Conservation (phyloP, 2,797 vertebrate species). For the Melanitta fusca region DNA sequence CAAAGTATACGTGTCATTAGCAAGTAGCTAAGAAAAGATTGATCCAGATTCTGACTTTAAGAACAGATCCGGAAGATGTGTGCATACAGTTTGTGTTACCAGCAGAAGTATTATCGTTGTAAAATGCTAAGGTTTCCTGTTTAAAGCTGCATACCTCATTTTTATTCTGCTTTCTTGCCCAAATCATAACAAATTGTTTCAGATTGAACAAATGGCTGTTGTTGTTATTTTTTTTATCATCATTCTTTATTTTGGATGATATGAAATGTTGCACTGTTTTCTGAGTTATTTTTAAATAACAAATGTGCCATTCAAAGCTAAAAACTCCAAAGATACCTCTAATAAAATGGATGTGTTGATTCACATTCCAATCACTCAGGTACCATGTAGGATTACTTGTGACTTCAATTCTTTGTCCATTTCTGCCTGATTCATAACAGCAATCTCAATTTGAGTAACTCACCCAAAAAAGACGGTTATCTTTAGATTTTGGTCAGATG, state of each 20-base stretch:
- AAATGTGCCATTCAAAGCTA: not conserved
- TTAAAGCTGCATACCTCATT: not conserved
- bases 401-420: not conserved
- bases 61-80: not conserved
- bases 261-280: not conserved
- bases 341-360: not conserved
- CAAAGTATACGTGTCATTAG: conserved; percentile 43
- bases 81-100: not conserved
- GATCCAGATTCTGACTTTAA: conserved; percentile 44
- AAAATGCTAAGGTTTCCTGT: not conserved
- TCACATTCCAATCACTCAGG: not conserved
- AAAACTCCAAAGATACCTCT: not conserved
- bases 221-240: not conserved
- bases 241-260: not conserved
- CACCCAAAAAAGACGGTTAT: not conserved
- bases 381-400: not conserved
- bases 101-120: not conserved
- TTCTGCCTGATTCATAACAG: not conserved
- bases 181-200: not conserved
- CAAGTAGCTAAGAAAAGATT: conserved; percentile 49
- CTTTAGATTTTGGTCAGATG: not conserved
- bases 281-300: not conserved
- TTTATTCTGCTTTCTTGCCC: not conserved
- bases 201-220: not conserved
- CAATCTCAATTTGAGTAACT: not conserved